These are phyloP conservation scores for Chondrosia reniformis DNA, from an alignment of 37 sponge, comb jelly and placozoan species.

Conservation along the genomic window DNA sequence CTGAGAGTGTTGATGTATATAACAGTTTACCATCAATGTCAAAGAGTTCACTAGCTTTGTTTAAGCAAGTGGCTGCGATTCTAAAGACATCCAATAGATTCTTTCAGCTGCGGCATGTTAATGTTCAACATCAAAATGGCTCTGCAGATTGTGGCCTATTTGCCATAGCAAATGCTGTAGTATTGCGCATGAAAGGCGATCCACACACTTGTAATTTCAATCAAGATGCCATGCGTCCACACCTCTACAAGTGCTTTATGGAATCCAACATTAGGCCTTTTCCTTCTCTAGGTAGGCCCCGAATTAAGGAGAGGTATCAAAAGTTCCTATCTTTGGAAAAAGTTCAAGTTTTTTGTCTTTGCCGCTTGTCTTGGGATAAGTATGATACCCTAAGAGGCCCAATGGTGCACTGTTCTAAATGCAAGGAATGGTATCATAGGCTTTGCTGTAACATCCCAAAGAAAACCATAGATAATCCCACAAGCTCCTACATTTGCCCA, in stretches of 20 bases:
- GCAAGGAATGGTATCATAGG: background rate
- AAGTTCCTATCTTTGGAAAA: background rate
- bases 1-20: background rate
- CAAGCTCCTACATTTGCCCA: no score
- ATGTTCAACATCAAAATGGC: conserved; percentile 6
- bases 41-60: background rate
- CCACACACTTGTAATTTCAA: background rate
- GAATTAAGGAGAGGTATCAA: background rate
- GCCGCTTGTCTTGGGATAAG: background rate
- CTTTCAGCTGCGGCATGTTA: background rate
- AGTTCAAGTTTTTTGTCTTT: background rate
- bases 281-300: background rate
- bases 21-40: background rate
- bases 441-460: background rate
- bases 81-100: background rate
- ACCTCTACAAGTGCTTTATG: background rate
- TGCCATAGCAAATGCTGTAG: background rate
- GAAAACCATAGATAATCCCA: no score
- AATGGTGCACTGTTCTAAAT: background rate
- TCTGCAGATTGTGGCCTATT: conserved; percentile 5
- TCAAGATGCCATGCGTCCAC: background rate
- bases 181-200: background rate
- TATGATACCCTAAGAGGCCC: background rate
- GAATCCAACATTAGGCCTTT: background rate
- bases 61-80: background rate